Conservation (phyloP, 2,113 vertebrate genomes). For the Caretta caretta region DNA sequence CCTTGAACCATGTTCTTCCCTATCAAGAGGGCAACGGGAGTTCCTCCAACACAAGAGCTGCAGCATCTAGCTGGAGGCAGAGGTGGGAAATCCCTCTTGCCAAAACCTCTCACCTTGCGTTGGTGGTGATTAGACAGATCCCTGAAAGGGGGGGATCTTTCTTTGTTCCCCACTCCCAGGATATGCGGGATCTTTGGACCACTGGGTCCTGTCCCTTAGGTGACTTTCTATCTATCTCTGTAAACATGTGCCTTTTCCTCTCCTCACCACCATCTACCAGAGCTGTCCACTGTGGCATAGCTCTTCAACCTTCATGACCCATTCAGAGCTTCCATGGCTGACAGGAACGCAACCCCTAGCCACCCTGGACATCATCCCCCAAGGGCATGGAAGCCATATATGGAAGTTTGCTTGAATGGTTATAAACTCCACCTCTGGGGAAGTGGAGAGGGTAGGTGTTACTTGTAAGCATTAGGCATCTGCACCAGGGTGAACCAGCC, state of each 20-base stretch:
- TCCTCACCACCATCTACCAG: no score
- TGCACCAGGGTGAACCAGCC: not conserved
- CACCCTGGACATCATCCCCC: not conserved
- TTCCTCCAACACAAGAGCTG: not conserved
- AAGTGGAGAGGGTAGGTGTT: not conserved
- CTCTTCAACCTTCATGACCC: not conserved
- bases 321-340: not conserved
- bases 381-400: not conserved
- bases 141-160: not conserved
- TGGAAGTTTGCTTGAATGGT: not conserved
- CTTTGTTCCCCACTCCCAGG: no score
- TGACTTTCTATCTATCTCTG: no score
- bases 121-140: not conserved
- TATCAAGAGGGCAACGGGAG: not conserved
- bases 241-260: no score
- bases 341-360: not conserved
- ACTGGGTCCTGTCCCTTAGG: no score
- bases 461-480: not conserved
- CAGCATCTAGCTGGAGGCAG: not conserved
- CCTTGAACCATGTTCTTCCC: not conserved
- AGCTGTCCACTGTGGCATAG: not conserved
- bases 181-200: not conserved
- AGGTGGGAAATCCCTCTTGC: not conserved
- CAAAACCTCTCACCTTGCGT: not conserved
- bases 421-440: not conserved